Evolutionary conservation across 30 jellyfish, hydroid and myxozoan species (phyloP), one percentile per base, ranked within the genome.

Genomic region (Aurelia sp.): DNA sequence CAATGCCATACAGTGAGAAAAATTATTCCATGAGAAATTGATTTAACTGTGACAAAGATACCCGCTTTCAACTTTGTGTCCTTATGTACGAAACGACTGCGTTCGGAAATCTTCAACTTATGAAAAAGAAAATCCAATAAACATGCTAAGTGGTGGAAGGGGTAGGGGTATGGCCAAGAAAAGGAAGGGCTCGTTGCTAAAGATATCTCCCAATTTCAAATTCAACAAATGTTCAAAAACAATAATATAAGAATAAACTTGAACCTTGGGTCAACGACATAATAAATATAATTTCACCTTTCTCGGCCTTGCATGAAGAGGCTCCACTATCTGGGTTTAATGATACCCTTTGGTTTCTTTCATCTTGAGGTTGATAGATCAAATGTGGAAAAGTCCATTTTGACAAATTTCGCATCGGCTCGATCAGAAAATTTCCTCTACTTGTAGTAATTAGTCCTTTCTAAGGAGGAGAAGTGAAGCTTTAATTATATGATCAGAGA

Each of bases 381-480:
- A 91, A 85, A 72, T 91, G 98, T 18, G 93, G 96, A 61, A 84
- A 91, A 0, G 87, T 63, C 40, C 33, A 70, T 18, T 61, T 59
- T 9, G 91, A 60, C 58, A 84, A 31, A 50, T 85, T 78, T 63
- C 90, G 50, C 98, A 85, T 84, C 22, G 98, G 98, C 66, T 91
- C 96, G 67, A 91, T 69, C 27, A 84, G 48, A 76, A 8, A 91
- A 50, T 76, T 83, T 20, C 87, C 88, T 64, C 81, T 70, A 4
- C 64, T 76, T 24, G 92, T 68, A 13, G 80, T 84, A 7, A 89
- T 48, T 30, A 71, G 64, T 5, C 97, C 97, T 72, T 75, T 71
- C 97, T 89, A 91, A 44, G 67, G 53, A 15, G 60, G 70, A 74
- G 31, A 35, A 1, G 62, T 3, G 15, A 33, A 8, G 55, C 55